Evolutionary conservation across 2,113 vertebrate genomes (phyloP), one percentile per base, ranked within the genome.

Genomic region (Geococcyx californianus): DNA sequence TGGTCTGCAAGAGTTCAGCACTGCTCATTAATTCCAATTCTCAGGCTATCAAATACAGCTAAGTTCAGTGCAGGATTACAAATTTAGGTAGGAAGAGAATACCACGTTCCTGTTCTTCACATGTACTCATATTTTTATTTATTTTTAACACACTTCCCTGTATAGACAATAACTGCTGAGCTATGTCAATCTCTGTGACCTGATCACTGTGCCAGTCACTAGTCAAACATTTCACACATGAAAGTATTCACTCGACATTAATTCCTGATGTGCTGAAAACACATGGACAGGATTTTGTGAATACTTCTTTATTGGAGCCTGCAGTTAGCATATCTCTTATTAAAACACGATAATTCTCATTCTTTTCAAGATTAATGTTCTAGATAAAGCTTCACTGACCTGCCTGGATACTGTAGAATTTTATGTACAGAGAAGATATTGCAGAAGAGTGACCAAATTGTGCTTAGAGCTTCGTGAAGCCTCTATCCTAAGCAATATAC

Each of bases 21-120:
- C 10, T 66, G 36, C 40, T 95, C 55, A 66, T 87, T 96, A 94
- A 84, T 73, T 95, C 64, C 44, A 87, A 58, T 44, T 83, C 91
- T 72, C 23, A 36, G 55, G 36, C 49, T 92, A 90, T 63, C 77
- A 84, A 36, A 62, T 38, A 76, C 78, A 84, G 34, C 16, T 87
- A 77, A 94, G 16, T 31, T 86, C 59, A 82, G 19, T 33, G 49
- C 24, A 82, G 55, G 58, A 79, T 64, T 91, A 63, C 25, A 90
- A 73, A 81, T 49, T n/a, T 66, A 49, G 45, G 58, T 7, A 73
- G 23, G 25, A 56, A 80, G 11, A n/a, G n/a, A 55, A 89, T 88
- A 54, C 2, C 40, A 19, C 29, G 36, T 87, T 52, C 63, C 44
- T 78, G 33, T 64, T 86, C 73, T 54, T 90, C 62, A 70, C 26